Evolutionary conservation across 2,888 invertebrate genomes (phyloP), one percentile per base, ranked within the genome.

Genomic region (Fragum fragum): DNA sequence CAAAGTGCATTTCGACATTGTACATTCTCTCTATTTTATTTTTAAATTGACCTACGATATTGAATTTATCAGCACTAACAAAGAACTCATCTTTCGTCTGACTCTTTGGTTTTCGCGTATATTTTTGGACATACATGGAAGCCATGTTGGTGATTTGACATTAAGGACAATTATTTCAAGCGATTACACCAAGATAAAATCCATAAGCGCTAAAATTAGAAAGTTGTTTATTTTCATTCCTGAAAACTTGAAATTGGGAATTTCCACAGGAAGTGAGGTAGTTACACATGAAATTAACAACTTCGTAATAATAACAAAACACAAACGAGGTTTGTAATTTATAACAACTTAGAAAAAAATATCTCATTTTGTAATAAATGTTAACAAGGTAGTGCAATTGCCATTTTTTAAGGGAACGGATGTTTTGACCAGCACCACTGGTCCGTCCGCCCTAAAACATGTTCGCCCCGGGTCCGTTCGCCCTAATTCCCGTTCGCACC

Each of bases 21-120:
- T 86, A 88, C 86, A 88, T 85, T 21, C 81, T 73, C 73, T 88
- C 86, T 23, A 88, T 81, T 55, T 88, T 90, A 11, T 81, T 75
- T 73, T 88, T 84, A 39, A 73, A 86, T 21, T 80, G 76, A 21
- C 74, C 69, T 3, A 88, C 78, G 26, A 80, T 26, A 7, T 42
- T 52, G 39, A 86, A 57, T 71, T 87, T 84, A 26, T 81, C 71
- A 7, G 55, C 63, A 59, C 73, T 71, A 1, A 90, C 85, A 76
- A 88, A 88, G 76, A 88, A 90, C 63, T 88, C 88, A 70, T 88
- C 88, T 61, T 76, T 79, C 1, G 32, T 53, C 21, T 55, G 11
- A 23, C 23, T 68, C 7, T 76, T 52, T 26, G 28, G 29, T 63
- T 73, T 73, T 57, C 72, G 47, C 21, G 39, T 61, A 21, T 52